phyloP scores from a whole-genome alignment of 92 coral and sea anemone species.

The Phymanthus crucifer region DNA sequence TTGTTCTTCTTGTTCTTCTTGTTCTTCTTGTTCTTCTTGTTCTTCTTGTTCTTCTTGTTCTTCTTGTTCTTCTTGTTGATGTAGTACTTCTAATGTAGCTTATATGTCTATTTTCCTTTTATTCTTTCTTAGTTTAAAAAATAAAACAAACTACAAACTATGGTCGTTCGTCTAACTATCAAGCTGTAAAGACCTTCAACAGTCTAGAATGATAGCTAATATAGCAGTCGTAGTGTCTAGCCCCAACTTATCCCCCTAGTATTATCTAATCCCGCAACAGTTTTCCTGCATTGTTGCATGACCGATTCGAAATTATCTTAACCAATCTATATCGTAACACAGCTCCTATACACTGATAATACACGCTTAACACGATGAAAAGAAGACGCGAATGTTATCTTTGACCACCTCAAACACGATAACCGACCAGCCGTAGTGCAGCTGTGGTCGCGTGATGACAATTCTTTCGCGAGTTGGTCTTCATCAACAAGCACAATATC shows the following conservation, averaged over 20 bases:
- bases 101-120: no score
- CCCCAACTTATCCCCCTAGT: background rate
- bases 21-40: background rate
- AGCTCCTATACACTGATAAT: background rate
- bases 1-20: background rate
- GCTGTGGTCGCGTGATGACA: slow-evolving; percentile 1
- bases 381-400: background rate
- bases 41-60: background rate
- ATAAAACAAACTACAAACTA: no score
- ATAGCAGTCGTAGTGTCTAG: background rate
- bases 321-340: background rate
- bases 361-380: background rate
- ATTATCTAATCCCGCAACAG: background rate
- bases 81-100: no score
- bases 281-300: background rate
- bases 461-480: background rate
- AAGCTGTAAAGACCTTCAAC: background rate
- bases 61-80: no score
- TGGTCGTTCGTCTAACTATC: no score
- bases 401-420: background rate
- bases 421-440: background rate
- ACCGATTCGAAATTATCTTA: background rate
- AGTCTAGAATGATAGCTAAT: background rate
- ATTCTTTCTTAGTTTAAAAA: no score
- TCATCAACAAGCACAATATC: background rate